Evolutionary conservation across 2,888 invertebrate species (phyloP).

Genomic region (Galerucella nymphaeae): DNA sequence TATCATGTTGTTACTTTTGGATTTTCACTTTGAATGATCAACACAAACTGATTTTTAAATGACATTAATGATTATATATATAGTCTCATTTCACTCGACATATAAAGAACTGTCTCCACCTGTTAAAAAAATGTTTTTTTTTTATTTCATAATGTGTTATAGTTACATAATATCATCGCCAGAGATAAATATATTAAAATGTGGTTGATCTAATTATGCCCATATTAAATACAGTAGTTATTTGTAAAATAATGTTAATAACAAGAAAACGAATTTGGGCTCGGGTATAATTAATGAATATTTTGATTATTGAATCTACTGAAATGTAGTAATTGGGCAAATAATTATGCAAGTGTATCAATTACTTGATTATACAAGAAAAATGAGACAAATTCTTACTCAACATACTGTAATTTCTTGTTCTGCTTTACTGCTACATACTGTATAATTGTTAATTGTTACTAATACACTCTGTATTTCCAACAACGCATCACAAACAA

Average conservation of each 20-base stretch:
- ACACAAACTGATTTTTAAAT: constrained; percentile 24
- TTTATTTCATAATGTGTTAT: constrained; percentile 17
- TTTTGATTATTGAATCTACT: neutral
- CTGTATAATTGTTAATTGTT: too few relatives aligned
- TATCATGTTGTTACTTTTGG: constrained; percentile 30
- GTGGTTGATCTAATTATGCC: constrained; percentile 19
- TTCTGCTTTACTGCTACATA: too few relatives aligned
- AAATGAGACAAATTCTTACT: too few relatives aligned
- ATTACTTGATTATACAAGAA: too few relatives aligned
- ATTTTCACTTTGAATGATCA: constrained; percentile 14
- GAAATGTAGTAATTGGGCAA: too few relatives aligned
- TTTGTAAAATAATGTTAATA: constrained; percentile 3
- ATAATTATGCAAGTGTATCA: neutral
- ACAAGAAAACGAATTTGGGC: neutral
- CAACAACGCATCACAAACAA: too few relatives aligned
- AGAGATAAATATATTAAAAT: constrained; percentile 4
- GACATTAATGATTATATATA: constrained; percentile 26
- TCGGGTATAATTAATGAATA: neutral
- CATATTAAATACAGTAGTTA: constrained; percentile 19
- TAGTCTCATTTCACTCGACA: constrained; percentile 17
- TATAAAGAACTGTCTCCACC: constrained; percentile 21
- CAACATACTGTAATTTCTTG: too few relatives aligned
- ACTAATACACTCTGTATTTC: too few relatives aligned
- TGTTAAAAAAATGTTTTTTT: constrained; percentile 3
- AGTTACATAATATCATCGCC: constrained; percentile 25